Evolutionary conservation across 1,140 invertebrate species (phyloP).

Genomic region (Leptestheria dahalacensis): DNA sequence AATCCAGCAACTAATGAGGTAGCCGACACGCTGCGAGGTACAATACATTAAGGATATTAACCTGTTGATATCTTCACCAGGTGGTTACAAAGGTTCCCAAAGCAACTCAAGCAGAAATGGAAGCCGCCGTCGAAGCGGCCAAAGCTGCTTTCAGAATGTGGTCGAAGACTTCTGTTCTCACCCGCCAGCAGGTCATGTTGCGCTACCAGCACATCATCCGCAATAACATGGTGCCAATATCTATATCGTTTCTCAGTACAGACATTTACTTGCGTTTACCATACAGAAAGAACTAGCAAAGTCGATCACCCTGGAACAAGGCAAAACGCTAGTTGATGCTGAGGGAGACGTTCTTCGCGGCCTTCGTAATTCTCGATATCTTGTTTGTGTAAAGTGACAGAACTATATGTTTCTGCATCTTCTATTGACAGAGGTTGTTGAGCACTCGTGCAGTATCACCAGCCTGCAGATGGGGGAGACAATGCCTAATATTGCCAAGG

Average conservation of each 20-base stretch:
- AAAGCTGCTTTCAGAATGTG: conserved; percentile 71
- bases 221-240: conserved; percentile 44
- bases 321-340: conserved; percentile 92
- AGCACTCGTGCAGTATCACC: conserved; percentile 87
- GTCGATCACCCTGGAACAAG: conserved; percentile 90
- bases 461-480: conserved; percentile 83
- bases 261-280: conserved; percentile 10
- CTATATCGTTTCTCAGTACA: background rate
- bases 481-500: conserved; percentile 74
- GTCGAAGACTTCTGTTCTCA: conserved; percentile 82
- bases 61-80: conserved; percentile 25
- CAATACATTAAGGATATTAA: background rate
- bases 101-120: conserved; percentile 79
- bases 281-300: conserved; percentile 71
- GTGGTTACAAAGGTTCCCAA: conserved; percentile 72
- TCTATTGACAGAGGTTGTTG: conserved; percentile 69
- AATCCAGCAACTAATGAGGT: conserved; percentile 86
- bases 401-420: background rate
- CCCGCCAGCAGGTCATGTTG: conserved; percentile 91
- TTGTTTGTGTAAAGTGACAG: background rate
- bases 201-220: conserved; percentile 67
- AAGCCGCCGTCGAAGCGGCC: conserved; percentile 69
- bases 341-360: conserved; percentile 96
- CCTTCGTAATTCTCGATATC: conserved; percentile 53
- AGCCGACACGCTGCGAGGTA: conserved; percentile 26